phyloP scores from a whole-genome alignment of 2,888 invertebrate species.

The Ophonus ardosiacus region DNA sequence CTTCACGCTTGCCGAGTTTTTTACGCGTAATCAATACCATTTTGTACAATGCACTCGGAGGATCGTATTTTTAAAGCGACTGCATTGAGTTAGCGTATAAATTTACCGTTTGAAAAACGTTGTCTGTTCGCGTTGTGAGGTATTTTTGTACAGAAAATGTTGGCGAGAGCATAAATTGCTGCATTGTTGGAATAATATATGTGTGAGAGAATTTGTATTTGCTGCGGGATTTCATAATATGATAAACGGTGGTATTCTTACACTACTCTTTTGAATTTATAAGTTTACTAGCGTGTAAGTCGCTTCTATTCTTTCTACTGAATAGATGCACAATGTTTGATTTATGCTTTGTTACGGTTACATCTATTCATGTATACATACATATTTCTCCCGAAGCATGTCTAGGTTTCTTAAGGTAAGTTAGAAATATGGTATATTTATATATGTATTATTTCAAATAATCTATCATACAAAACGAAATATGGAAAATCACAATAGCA shows the following conservation, averaged over 20 bases:
- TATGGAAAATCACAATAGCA: too few species aligned
- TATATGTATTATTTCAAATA: too few species aligned
- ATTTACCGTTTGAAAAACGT: conserved; percentile 40
- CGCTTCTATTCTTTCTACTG: not conserved
- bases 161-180: conserved; percentile 34
- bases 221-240: conserved; percentile 8
- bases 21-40: conserved; percentile 59
- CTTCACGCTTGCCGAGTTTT: conserved; percentile 50
- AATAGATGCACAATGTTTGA: not conserved
- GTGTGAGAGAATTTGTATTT: conserved; percentile 38
- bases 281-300: not conserved
- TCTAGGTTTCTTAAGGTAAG: too few species aligned
- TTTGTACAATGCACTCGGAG: conserved; percentile 51
- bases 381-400: too few species aligned
- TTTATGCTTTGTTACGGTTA: too few species aligned
- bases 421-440: too few species aligned
- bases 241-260: conserved; percentile 26
- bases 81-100: conserved; percentile 41
- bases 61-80: conserved; percentile 52
- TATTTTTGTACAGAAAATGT: conserved; percentile 42
- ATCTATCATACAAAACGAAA: too few species aligned
- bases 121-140: conserved; percentile 23
- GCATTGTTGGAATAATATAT: conserved; percentile 41
- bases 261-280: conserved; percentile 4
- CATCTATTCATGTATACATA: too few species aligned